These are phyloP conservation scores for Globia sparganii DNA, from an alignment of 2,888 invertebrate species.

Conservation along the genomic window DNA sequence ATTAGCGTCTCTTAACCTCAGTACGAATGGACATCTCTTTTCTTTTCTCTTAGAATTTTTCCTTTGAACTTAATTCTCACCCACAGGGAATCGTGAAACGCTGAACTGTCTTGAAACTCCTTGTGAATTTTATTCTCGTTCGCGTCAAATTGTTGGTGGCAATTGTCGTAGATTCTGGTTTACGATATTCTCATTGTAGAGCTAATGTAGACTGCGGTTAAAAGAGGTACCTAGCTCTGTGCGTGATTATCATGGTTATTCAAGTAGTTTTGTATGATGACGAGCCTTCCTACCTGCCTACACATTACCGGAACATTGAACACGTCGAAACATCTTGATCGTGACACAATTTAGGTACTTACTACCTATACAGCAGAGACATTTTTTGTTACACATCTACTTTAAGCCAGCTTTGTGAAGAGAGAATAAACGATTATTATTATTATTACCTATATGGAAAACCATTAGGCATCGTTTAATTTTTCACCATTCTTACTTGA, in stretches of 20 bases:
- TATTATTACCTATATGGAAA: conserved; percentile 6
- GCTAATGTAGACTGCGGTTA: conserved; percentile 25
- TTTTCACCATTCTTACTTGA: not conserved
- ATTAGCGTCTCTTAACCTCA: conserved; percentile 37
- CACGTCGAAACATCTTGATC: not conserved
- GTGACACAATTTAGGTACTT: not conserved
- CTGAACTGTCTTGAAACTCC: conserved; percentile 60
- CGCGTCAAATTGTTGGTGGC: conserved; percentile 54
- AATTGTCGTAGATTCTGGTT: conserved; percentile 50
- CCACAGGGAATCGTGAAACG: conserved; percentile 52
- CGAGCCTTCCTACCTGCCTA: conserved; percentile 2
- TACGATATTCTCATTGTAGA: conserved; percentile 34
- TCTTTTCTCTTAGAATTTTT: conserved; percentile 44
- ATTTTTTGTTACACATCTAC: too few species aligned
- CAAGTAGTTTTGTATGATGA: conserved; percentile 15
- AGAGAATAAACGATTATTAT: too few species aligned
- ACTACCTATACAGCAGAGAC: too few species aligned
- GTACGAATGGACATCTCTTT: conserved; percentile 41
- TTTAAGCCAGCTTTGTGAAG: too few species aligned
- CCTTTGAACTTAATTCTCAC: conserved; percentile 53
- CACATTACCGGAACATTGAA: conserved; percentile 16
- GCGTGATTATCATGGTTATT: conserved; percentile 16
- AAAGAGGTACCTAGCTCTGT: conserved; percentile 13
- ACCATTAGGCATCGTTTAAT: not conserved
- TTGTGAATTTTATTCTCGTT: conserved; percentile 60